phyloP scores from a whole-genome alignment of 2,888 invertebrate species.

The Agriopis leucophaearia region DNA sequence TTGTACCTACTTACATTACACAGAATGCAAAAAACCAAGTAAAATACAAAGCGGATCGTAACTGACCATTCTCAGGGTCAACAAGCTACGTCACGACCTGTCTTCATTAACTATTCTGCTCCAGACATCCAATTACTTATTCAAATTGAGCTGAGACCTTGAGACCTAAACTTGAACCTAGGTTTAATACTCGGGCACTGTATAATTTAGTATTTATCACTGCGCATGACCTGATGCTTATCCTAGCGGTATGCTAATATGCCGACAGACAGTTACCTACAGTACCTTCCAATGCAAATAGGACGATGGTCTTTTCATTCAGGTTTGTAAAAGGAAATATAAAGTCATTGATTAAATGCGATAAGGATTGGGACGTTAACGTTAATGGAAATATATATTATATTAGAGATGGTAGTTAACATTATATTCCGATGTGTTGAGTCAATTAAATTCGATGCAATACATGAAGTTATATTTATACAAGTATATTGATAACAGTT shows the following conservation, averaged over 20 bases:
- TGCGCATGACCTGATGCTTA: conserved; percentile 65
- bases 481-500: background rate
- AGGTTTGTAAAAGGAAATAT: conserved; percentile 22
- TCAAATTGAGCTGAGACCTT: conserved; percentile 53
- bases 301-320: conserved; percentile 21
- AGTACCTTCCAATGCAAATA: conserved; percentile 34
- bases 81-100: conserved; percentile 35
- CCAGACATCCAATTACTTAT: conserved; percentile 50
- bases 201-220: conserved; percentile 70
- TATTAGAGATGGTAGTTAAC: conserved; percentile 18
- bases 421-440: conserved; percentile 3
- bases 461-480: background rate
- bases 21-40: conserved; percentile 22
- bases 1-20: background rate
- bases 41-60: conserved; percentile 22
- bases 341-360: conserved; percentile 28
- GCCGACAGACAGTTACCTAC: conserved; percentile 46
- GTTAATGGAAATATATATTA: conserved; percentile 12
- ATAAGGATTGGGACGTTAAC: conserved; percentile 21
- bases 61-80: conserved; percentile 36
- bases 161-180: conserved; percentile 58
- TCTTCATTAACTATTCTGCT: conserved; percentile 35
- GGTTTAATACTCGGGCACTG: conserved; percentile 53
- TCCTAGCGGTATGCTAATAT: conserved; percentile 72
- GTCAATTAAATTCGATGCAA: conserved; percentile 7